Evolutionary conservation across 92 coral and sea anemone genomes (phyloP), one percentile per base, ranked within the genome.

Genomic region (Plumapathes pennacea): DNA sequence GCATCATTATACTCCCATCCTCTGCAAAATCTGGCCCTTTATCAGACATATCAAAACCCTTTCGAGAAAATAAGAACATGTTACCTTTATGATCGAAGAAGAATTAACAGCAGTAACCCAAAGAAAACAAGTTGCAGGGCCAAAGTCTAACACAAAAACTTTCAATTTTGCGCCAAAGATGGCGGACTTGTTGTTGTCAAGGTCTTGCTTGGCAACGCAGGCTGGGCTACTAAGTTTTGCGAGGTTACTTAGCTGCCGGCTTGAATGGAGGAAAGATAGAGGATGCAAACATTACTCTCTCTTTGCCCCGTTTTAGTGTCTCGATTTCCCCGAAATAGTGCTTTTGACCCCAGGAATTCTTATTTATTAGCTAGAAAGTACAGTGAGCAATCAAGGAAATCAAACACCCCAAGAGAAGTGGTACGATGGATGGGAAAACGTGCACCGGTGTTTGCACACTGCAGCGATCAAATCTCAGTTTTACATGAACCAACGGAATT

Each of bases 401-500:
- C 69, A 6, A 61, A 56, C 37, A 59, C 49, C 20, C 68, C 78
- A 4, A 60, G 56, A 34, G 85, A 82, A 38, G 46, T 82, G 17
- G 79, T 77, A 11, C 60, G 66, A 29, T 87, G 89, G 83, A 82
- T 87, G 85, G 69, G 89, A 49, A 64, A 92, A 67, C 56, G 71
- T 61, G 96, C 89, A 0, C 96, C 98, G 0, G 80, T 85, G 26
- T 92, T 92, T 57, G 69, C 64, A 19, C 72, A 74, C 32, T 69
- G 72, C 21, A 86, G 96, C 28, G 62, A 84, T 23, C 79, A 91
- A 13, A 86, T 88, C 29, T 46, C 79, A 36, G 98, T 91, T 45
- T 71, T 91, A 31, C 52, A 56, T 15, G 90, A 80, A 60, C 97
- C 97, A 10, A 50, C 70, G 12, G 81, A 88, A 26, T 91, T 91